Evolutionary conservation across 2,888 invertebrate genomes (phyloP), one percentile per base, ranked within the genome.

Genomic region (Altica lythri): DNA sequence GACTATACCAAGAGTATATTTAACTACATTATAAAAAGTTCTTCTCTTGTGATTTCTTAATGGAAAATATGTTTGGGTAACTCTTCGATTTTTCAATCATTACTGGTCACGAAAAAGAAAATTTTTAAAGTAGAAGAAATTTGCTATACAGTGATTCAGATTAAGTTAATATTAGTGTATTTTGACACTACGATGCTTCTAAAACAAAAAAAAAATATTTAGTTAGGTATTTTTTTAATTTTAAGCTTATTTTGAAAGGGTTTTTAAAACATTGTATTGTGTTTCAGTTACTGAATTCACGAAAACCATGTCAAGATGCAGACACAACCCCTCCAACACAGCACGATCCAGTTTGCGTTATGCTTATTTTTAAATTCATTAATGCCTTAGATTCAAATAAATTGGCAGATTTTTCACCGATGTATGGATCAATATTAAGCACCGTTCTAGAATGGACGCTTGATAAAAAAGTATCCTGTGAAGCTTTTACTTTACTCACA

Each of bases 311-410:
- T n/a, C 14, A 44, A 9, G 59, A 57, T 22, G 22, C 51, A 4
- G 50, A 57, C 27, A 38, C 46, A 4, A 54, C 54, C 16, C 47
- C 58, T 13, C 38, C 49, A 14, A 57, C 57, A 18, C 53, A 46
- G 9, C 43, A 58, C n/a, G 66, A 66, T 59, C 72, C 77, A 2
- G 81, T 82, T 63, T 81, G 81, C 54, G 73, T 79, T 35, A 72
- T 75, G 6, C 65, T 79, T 1, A 62, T 82, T 9, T 77, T 82
- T 62, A 78, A 81, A 64, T 82, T 82, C 66, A 67, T 83, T 13
- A 67, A 75, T 29, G 77, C 76, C 0, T 60, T 82, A 10, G 72
- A 81, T 10, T 74, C 76, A 58, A 61, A 79, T n/a, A 74, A 78
- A 65, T 56, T 79, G 1, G 64, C 74, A 1, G 67, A 75, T 37